Conservation (phyloP, 30 jellyfish, hydroid and myxozoan species). For the Morbakka virulenta region DNA sequence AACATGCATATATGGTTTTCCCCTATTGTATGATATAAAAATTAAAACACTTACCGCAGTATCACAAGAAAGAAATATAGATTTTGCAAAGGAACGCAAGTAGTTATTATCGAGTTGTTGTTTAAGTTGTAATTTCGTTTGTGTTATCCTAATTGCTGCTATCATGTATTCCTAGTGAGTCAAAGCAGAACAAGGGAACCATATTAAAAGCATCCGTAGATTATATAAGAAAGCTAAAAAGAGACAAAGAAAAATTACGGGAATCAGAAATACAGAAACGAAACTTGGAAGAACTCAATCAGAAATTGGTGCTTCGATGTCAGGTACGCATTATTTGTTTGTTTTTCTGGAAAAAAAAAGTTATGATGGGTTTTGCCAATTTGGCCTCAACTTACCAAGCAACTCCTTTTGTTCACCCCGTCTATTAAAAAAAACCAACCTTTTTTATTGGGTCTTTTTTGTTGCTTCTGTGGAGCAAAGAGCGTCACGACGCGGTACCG, state of each 20-base stretch:
- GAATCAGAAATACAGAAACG: slow-evolving; percentile 55
- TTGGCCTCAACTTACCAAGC: not conserved
- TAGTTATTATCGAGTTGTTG: too few relatives aligned
- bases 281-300: slow-evolving; percentile 71
- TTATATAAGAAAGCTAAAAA: slow-evolving; percentile 70
- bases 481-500: too few relatives aligned
- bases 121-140: too few relatives aligned
- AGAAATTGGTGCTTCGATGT: slow-evolving; percentile 70
- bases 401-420: too few relatives aligned
- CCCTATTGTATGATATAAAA: too few relatives aligned
- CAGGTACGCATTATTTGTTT: slow-evolving; percentile 61
- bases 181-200: slow-evolving; percentile 97
- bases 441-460: too few relatives aligned
- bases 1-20: too few relatives aligned
- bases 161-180: slow-evolving; percentile 65
- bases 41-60: too few relatives aligned
- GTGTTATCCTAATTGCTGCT: not conserved
- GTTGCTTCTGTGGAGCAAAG: too few relatives aligned
- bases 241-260: slow-evolving; percentile 74
- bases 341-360: not conserved
- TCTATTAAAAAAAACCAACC: too few relatives aligned
- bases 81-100: too few relatives aligned
- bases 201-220: slow-evolving; percentile 93
- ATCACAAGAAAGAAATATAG: too few relatives aligned
- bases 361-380: not conserved